A percentile compares a stretch with the other conserved stretches of the same genome.
phyloP scores from a whole-genome alignment of 2,113 vertebrate genomes.

The Salvator merianae region DNA sequence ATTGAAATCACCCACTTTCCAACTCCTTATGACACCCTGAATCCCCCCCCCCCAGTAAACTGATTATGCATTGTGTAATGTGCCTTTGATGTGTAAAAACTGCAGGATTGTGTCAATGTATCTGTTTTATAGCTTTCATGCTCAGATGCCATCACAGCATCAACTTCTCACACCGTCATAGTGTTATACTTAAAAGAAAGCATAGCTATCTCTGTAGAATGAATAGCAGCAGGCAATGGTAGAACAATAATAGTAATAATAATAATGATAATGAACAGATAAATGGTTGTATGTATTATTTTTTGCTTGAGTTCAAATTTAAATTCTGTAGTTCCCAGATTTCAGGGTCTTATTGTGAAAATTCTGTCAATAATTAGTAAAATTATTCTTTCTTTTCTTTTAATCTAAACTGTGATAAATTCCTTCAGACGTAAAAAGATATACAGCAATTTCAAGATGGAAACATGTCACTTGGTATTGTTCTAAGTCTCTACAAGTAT shows the following conservation, averaged over 20 bases:
- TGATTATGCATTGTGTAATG: background rate
- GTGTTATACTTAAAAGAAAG: background rate
- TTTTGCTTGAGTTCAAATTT: no score
- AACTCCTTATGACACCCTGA: background rate
- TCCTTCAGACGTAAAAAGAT: background rate
- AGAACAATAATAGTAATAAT: background rate
- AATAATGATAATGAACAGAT: no score
- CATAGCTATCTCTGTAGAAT: background rate
- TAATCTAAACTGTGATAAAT: background rate
- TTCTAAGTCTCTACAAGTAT: background rate
- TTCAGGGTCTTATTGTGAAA: background rate
- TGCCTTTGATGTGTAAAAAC: background rate
- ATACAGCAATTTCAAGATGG: background rate
- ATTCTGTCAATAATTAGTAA: background rate
- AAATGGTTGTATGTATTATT: no score
- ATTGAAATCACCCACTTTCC: background rate
- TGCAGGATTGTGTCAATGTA: background rate
- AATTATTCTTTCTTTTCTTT: background rate
- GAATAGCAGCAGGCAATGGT: background rate
- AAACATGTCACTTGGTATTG: background rate
- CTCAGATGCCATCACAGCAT: background rate
- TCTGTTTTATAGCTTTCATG: background rate
- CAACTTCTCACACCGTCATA: background rate
- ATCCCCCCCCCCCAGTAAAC: background rate
- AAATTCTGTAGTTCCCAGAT: background rate